These are phyloP conservation scores for Altica lythri DNA, from an alignment of 2,888 invertebrate genomes.

Conservation along the genomic window DNA sequence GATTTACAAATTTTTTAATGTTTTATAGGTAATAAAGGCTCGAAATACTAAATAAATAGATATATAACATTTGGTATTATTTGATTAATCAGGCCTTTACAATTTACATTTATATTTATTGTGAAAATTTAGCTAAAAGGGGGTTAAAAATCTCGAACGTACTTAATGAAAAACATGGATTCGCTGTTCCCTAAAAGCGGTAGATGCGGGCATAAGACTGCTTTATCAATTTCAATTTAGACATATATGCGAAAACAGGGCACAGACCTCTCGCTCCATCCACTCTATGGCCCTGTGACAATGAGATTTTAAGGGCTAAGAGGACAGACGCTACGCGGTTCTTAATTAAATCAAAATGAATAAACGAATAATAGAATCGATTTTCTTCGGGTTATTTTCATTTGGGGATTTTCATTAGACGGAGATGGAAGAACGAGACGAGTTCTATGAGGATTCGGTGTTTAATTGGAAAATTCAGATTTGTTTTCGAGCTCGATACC, in stretches of 20 bases:
- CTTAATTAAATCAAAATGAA: slow-evolving; percentile 43
- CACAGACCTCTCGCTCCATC: slow-evolving; percentile 7
- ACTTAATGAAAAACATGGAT: slow-evolving; percentile 38
- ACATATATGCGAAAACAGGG: slow-evolving; percentile 34
- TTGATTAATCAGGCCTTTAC: too few species aligned
- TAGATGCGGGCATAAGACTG: slow-evolving; percentile 41
- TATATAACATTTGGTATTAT: too few species aligned
- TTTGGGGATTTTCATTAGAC: slow-evolving; percentile 26
- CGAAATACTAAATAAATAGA: too few species aligned
- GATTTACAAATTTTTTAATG: too few species aligned
- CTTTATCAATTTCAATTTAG: slow-evolving; percentile 48
- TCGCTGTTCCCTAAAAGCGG: slow-evolving; percentile 7
- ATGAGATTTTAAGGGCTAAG: slow-evolving; percentile 42
- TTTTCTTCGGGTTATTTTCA: slow-evolving; percentile 34
- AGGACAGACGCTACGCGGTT: slow-evolving; percentile 39
- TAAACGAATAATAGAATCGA: slow-evolving; percentile 37
- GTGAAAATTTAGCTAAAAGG: too few species aligned
- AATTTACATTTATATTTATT: too few species aligned
- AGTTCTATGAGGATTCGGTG: slow-evolving; percentile 11
- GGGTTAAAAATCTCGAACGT: slow-evolving; percentile 26
- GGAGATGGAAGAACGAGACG: slow-evolving; percentile 11
- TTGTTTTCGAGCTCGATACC: neutral
- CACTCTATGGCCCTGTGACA: slow-evolving; percentile 33
- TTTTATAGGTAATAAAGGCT: too few species aligned
- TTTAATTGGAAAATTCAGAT: slow-evolving; percentile 28